Evolutionary conservation across 2,113 vertebrate species (phyloP).

Genomic region (Vireo altiloquus): DNA sequence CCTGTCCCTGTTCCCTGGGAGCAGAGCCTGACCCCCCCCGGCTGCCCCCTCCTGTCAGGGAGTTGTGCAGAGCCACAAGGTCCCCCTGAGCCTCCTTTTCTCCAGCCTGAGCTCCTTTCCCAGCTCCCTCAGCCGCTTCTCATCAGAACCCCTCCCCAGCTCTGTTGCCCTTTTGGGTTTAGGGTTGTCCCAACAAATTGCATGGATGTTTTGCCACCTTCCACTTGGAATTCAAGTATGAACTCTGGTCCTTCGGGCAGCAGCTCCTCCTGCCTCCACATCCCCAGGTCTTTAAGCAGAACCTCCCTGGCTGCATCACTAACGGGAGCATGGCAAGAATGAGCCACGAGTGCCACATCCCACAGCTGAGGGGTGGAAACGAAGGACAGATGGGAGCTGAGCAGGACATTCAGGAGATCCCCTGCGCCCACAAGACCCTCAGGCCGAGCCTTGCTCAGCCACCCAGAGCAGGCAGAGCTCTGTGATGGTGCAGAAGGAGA

Average conservation of each 20-base stretch:
- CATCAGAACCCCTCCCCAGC: background rate
- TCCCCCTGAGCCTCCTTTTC: background rate
- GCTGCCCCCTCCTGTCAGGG: background rate
- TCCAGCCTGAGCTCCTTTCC: background rate
- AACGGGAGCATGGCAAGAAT: background rate
- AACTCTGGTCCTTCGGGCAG: background rate
- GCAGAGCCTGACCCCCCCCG: fast-evolving
- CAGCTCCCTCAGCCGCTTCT: background rate
- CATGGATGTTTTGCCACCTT: background rate
- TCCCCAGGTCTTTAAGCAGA: background rate
- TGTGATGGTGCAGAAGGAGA: background rate
- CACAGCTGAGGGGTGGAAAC: background rate
- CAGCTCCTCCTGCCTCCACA: background rate
- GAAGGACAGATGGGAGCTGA: background rate
- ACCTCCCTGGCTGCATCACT: fast-evolving
- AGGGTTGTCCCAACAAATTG: background rate
- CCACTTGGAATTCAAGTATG: background rate
- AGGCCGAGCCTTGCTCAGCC: background rate
- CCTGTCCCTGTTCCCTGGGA: background rate
- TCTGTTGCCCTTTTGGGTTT: background rate
- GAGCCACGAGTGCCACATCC: fast-evolving
- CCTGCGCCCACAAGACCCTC: background rate
- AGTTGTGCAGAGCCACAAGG: background rate
- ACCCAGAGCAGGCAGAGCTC: background rate
- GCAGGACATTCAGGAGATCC: background rate